phyloP scores from a whole-genome alignment of 2,888 invertebrate genomes.

The Andrena hattorfiana region DNA sequence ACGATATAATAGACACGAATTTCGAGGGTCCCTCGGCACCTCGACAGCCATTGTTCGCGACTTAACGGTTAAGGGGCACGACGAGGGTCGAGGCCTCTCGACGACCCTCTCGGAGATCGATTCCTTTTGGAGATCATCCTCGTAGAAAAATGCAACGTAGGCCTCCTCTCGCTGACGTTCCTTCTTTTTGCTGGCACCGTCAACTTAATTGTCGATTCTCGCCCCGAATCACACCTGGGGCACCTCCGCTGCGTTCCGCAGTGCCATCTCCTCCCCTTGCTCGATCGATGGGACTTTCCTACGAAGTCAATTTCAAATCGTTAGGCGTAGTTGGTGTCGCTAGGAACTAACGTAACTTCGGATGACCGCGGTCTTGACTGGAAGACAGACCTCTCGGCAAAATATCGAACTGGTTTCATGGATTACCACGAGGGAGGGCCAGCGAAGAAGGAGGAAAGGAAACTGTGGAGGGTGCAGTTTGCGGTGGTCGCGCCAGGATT shows the following conservation, averaged over 20 bases:
- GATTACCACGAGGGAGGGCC: background rate
- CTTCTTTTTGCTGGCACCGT: conserved; percentile 42
- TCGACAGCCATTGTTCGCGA: background rate
- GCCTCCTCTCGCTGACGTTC: conserved; percentile 49
- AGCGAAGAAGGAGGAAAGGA: background rate
- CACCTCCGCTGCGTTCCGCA: conserved; percentile 71
- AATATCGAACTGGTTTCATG: background rate
- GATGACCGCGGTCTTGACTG: too few species aligned
- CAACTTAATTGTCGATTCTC: conserved; percentile 14
- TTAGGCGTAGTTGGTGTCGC: background rate
- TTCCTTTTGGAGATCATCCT: conserved; percentile 47
- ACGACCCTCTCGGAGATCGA: conserved; percentile 31
- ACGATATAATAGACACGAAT: conserved; percentile 22
- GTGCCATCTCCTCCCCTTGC: conserved; percentile 83
- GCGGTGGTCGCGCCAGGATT: background rate
- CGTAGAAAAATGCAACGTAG: conserved; percentile 53
- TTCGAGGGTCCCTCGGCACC: background rate
- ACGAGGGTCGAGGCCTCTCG: background rate
- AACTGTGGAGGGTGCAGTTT: conserved; percentile 8
- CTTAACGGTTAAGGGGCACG: background rate
- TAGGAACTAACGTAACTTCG: background rate
- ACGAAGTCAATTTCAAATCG: conserved; percentile 59
- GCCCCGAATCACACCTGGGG: conserved; percentile 78
- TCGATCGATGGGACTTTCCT: conserved; percentile 83
- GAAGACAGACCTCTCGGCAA: background rate